Conservation (phyloP, 2,113 vertebrate genomes). For the Hiodon tergisus region DNA sequence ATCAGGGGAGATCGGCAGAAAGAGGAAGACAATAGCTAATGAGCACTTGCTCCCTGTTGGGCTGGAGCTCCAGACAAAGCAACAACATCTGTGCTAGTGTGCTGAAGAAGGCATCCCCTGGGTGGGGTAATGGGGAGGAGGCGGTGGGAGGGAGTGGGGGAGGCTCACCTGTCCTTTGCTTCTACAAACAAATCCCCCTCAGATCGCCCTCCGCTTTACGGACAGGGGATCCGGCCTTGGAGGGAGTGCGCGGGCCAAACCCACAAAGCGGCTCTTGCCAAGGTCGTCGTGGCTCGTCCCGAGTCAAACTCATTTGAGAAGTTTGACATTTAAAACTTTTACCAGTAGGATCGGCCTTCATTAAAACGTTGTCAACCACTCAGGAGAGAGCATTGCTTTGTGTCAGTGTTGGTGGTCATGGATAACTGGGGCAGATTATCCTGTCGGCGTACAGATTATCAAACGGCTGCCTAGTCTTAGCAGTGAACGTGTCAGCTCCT, state of each 20-base stretch:
- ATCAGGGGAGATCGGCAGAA: slow-evolving; percentile 52
- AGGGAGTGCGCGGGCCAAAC: slow-evolving; percentile 35
- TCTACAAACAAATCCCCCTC: slow-evolving; percentile 29
- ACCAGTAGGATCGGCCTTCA: no score
- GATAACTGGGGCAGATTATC: slow-evolving; percentile 38
- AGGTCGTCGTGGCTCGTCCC: slow-evolving; percentile 24
- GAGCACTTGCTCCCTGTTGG: slow-evolving; percentile 57
- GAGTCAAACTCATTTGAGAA: no score
- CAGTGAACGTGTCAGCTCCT: no score
- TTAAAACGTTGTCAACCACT: no score
- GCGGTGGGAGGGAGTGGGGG: no score
- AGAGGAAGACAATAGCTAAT: slow-evolving; percentile 56
- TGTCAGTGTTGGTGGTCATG: slow-evolving; percentile 32
- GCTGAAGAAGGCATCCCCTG: slow-evolving; percentile 54
- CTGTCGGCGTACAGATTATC: no score
- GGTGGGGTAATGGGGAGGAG: slow-evolving; percentile 31
- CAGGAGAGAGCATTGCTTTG: not conserved
- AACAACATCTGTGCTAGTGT: slow-evolving; percentile 61
- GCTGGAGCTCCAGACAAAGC: slow-evolving; percentile 58
- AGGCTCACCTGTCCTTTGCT: slow-evolving; percentile 54
- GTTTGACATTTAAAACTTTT: no score
- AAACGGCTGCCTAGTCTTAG: no score
- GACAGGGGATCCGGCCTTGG: slow-evolving; percentile 35
- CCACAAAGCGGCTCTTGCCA: slow-evolving; percentile 45
- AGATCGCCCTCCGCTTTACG: not conserved